These are phyloP conservation scores for Nixonia krombeini DNA, from an alignment of 1,140 invertebrate species.

Conservation along the genomic window DNA sequence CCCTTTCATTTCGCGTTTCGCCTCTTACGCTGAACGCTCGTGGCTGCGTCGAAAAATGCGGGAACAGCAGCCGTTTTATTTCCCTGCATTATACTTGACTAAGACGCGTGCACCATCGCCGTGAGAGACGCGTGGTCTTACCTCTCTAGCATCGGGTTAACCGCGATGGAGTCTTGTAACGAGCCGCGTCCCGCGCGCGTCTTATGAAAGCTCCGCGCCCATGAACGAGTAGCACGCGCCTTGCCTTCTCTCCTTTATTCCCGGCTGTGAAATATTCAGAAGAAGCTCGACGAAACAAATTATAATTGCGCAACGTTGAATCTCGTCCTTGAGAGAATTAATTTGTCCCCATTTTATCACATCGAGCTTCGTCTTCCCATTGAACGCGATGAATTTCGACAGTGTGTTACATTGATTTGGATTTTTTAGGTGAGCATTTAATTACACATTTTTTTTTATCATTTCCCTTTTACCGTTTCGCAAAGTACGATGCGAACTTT, in stretches of 20 bases:
- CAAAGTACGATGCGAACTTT: too few species aligned
- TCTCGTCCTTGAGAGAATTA: too few species aligned
- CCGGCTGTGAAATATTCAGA: neutral
- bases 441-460: too few species aligned
- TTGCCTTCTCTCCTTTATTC: neutral
- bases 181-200: constrained; percentile 19
- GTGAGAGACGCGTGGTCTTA: constrained; percentile 29
- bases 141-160: constrained; percentile 10
- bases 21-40: neutral
- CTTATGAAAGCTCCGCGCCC: constrained; percentile 4
- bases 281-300: too few species aligned
- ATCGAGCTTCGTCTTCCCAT: too few species aligned
- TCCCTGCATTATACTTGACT: constrained; percentile 40
- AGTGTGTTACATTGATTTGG: too few species aligned
- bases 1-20: constrained; percentile 15
- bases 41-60: constrained; percentile 13
- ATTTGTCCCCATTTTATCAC: too few species aligned
- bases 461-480: too few species aligned
- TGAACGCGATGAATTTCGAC: too few species aligned
- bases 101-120: constrained; percentile 46
- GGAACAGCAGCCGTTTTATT: constrained; percentile 29
- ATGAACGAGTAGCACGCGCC: neutral
- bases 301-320: too few species aligned
- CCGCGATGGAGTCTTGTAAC: constrained; percentile 33
- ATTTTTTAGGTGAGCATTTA: too few species aligned